Evolutionary conservation across 2,888 invertebrate genomes (phyloP).

Genomic region (Ditylenchus weischeri): DNA sequence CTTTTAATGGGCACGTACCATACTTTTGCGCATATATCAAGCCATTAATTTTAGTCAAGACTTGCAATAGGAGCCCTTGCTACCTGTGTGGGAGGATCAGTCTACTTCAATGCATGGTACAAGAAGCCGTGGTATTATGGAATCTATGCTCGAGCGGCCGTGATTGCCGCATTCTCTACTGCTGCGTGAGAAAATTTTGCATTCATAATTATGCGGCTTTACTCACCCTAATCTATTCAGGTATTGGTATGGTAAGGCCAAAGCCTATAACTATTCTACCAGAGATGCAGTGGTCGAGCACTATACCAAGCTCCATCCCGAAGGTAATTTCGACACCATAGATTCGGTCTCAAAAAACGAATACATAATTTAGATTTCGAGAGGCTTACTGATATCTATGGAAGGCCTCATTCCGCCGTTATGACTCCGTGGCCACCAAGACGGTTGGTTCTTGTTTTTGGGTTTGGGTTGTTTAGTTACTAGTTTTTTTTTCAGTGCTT

Average conservation of each 20-base stretch:
- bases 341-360: no score
- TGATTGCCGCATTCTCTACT: conserved; percentile 23
- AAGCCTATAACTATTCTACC: conserved; percentile 48
- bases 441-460: conserved; percentile 25
- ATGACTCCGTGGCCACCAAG: conserved; percentile 57
- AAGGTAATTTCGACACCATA: conserved; percentile 40
- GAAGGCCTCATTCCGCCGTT: conserved; percentile 53
- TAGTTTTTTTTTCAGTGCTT: not conserved
- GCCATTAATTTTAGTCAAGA: conserved; percentile 5
- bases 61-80: not conserved
- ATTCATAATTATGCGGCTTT: not conserved
- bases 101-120: conserved; percentile 41
- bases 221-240: conserved; percentile 20
- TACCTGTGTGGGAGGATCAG: not conserved
- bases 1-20: conserved; percentile 45
- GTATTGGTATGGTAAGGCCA: conserved; percentile 44
- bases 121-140: conserved; percentile 56
- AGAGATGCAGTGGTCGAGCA: conserved; percentile 56
- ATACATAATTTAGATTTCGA: not conserved
- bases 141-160: conserved; percentile 29
- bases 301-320: conserved; percentile 53
- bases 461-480: not conserved
- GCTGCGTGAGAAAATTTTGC: conserved; percentile 2
- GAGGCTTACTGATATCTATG: conserved; percentile 22
- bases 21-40: no score